phyloP scores from a whole-genome alignment of 92 coral and sea anemone species.

The Epizoanthus illoricatus region DNA sequence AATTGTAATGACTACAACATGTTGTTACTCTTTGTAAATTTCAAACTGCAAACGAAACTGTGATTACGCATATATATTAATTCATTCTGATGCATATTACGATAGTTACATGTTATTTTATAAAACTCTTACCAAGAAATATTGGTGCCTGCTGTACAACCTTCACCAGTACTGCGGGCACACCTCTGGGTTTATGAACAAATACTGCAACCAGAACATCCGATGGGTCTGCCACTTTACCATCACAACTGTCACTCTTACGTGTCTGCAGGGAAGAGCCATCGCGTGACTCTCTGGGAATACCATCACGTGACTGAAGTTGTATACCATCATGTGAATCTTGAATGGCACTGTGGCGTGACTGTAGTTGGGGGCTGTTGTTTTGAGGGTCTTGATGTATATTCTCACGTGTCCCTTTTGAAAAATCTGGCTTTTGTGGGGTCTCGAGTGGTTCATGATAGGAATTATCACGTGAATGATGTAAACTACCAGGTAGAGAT shows the following conservation, averaged over 20 bases:
- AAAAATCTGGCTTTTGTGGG: not conserved
- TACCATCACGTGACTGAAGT: constrained; percentile 1
- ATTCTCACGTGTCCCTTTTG: not conserved
- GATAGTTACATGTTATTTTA: no score
- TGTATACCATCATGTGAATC: not conserved
- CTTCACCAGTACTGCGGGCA: constrained; percentile 19
- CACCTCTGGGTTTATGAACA: constrained; percentile 21
- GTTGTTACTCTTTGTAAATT: no score
- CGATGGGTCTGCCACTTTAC: not conserved
- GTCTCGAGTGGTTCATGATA: not conserved
- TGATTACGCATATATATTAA: no score
- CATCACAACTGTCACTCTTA: not conserved
- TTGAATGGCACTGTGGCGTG: not conserved
- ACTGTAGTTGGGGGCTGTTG: not conserved
- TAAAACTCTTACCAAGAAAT: constrained; percentile 24
- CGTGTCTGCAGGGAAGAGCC: no score
- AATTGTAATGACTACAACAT: no score
- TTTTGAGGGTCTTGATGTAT: not conserved
- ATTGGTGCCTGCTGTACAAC: constrained; percentile 15
- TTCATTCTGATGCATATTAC: no score
- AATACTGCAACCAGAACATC: constrained; percentile 30
- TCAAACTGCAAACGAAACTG: no score
- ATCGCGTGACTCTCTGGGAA: not conserved
- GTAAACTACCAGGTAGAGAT: not conserved
- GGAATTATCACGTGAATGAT: not conserved